Base-by-base conservation (phyloP, 2,888 invertebrate species). In the Cosmorhoe ocellata region DNA sequence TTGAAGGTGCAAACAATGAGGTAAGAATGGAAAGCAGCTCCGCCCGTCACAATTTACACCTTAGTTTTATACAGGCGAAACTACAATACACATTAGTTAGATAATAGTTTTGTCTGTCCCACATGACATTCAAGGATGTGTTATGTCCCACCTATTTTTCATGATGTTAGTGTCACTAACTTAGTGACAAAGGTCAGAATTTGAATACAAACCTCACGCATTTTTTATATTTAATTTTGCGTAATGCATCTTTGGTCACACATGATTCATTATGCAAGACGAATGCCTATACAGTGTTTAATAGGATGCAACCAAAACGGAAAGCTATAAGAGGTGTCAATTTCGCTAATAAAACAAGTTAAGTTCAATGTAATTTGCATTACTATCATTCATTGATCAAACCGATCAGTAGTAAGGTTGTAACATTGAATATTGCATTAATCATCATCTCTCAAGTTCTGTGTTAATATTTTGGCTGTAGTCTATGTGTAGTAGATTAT, bases 1-100 rank as follows among this genome's bases (percentile, higher is more conserved):
- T 64, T 59, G 61, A 41, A 63, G 62, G 49, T 54, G 67, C 62
- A 73, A 71, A 73, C 68, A 71, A 59, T 74, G 71, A 65, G 69
- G 73, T 71, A 74, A 74, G 56, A 70, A 67, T 63, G 72, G 68
- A 74, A 74, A 64, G 61, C 61, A 53, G 53, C 51, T 31, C 39
- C 46, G 39, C 39, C 44, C 31, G 56, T 56, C 57, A 49, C 46
- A 62, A 62, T 60, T 62, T 62, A 51, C 62, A 60, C 62, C 54
- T 60, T 45, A 49, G 53, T 38, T 51, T 56, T 56, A 49, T 51
- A 46, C 40, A 48, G 40, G 36, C 41, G 39, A 31, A 9, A 6
- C 50, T 36, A 56, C 51, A 51, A 51, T 47, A 46, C 50, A 43
- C 24, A 51, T 49, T 53, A 53, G 45, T 49, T 53, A 53, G 45